phyloP scores from a whole-genome alignment of 2,797 vertebrate genomes.

The Amphiprion clarkii region DNA sequence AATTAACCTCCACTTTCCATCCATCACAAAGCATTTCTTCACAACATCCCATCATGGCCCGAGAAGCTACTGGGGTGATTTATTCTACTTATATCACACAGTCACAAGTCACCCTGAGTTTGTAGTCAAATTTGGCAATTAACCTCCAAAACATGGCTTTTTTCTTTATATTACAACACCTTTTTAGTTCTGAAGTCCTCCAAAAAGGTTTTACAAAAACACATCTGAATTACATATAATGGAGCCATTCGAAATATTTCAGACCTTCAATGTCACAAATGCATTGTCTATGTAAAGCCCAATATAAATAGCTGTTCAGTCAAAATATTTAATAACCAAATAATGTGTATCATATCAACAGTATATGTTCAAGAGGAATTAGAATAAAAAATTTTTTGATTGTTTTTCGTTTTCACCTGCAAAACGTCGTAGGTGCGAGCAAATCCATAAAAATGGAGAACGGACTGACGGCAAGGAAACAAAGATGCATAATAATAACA shows the following conservation, averaged over 20 bases:
- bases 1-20: conserved; percentile 75
- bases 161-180: conserved; percentile 83
- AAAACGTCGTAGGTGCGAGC: conserved; percentile 88
- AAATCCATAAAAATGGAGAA: conserved; percentile 57
- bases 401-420: conserved; percentile 90
- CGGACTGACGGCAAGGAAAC: conserved; percentile 48
- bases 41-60: conserved; percentile 53
- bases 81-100: conserved; percentile 67
- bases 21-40: conserved; percentile 65
- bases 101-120: conserved; percentile 82
- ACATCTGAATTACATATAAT: conserved; percentile 91
- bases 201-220: conserved; percentile 91
- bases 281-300: conserved; percentile 93
- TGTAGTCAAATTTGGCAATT: conserved; percentile 92
- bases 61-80: conserved; percentile 64
- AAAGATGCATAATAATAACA: conserved; percentile 54
- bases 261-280: conserved; percentile 92
- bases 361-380: conserved; percentile 85
- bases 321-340: conserved; percentile 94
- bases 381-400: conserved; percentile 91
- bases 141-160: conserved; percentile 94
- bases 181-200: conserved; percentile 87
- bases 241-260: conserved; percentile 74
- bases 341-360: conserved; percentile 95
- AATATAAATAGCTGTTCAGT: conserved; percentile 95